phyloP scores from a whole-genome alignment of 1,140 invertebrate genomes.

The Cotesia vestalis region DNA sequence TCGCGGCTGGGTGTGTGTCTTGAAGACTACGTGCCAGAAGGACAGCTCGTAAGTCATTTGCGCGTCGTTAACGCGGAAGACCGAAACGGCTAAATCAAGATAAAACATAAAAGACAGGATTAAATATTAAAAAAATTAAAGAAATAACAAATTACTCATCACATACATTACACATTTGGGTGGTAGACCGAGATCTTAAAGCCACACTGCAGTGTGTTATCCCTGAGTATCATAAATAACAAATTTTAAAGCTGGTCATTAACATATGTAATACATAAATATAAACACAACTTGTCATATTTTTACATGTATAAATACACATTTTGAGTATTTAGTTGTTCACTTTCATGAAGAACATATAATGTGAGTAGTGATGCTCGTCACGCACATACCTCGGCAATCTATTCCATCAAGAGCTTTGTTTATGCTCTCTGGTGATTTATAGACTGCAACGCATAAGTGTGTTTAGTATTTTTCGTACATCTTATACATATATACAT shows the following conservation, averaged over 20 bases:
- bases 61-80: constrained; percentile 44
- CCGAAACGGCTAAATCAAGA: constrained; percentile 30
- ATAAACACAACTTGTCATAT: constrained; percentile 9
- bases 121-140: background rate
- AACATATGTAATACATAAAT: background rate
- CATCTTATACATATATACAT: constrained; percentile 23
- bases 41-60: constrained; percentile 42
- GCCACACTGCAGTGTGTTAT: constrained; percentile 6
- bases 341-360: constrained; percentile 9
- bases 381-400: constrained; percentile 60
- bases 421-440: constrained; percentile 64
- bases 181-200: constrained; percentile 26
- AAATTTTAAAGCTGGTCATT: no score
- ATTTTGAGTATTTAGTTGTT: background rate
- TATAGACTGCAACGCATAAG: constrained; percentile 49
- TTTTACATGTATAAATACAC: background rate
- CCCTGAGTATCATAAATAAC: constrained; percentile 13
- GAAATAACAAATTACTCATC: background rate
- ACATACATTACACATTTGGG: constrained; percentile 16
- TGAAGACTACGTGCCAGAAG: constrained; percentile 8
- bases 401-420: constrained; percentile 62
- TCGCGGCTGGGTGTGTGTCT: constrained; percentile 24
- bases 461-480: constrained; percentile 23
- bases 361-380: constrained; percentile 37
- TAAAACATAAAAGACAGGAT: constrained; percentile 26